Evolutionary conservation across 2,113 vertebrate genomes (phyloP).

Genomic region (Antechinus flavipes): DNA sequence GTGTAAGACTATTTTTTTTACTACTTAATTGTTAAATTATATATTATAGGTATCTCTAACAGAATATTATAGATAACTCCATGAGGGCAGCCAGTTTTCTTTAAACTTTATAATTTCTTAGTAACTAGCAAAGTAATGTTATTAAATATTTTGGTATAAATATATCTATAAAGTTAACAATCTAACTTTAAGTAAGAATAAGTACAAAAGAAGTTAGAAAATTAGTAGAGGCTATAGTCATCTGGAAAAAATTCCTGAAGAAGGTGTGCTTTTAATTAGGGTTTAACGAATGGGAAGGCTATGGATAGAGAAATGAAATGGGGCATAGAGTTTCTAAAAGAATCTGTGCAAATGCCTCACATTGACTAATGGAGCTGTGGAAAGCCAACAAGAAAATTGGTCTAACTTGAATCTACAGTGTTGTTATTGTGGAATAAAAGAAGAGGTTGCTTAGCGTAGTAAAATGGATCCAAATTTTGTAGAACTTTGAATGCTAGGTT

Average conservation of each 20-base stretch:
- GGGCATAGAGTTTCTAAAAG: background rate
- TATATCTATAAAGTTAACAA: background rate
- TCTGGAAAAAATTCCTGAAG: background rate
- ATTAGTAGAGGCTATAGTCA: background rate
- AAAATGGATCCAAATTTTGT: conserved; percentile 16
- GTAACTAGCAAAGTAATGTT: background rate
- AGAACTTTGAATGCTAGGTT: conserved; percentile 11
- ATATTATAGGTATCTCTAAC: background rate
- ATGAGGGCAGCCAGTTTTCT: background rate
- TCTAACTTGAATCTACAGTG: background rate
- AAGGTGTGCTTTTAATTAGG: background rate
- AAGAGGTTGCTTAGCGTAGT: background rate
- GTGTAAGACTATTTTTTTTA: background rate
- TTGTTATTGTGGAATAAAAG: background rate
- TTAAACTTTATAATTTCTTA: background rate
- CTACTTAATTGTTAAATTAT: background rate
- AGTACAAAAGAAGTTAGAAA: background rate
- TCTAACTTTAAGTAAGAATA: background rate
- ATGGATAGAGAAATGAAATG: background rate
- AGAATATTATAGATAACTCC: background rate
- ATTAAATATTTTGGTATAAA: background rate
- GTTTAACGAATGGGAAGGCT: background rate
- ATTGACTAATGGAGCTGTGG: background rate
- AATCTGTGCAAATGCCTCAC: background rate
- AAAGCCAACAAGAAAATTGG: background rate